phyloP scores from a whole-genome alignment of 2,888 invertebrate genomes.

The Sericinus montela region DNA sequence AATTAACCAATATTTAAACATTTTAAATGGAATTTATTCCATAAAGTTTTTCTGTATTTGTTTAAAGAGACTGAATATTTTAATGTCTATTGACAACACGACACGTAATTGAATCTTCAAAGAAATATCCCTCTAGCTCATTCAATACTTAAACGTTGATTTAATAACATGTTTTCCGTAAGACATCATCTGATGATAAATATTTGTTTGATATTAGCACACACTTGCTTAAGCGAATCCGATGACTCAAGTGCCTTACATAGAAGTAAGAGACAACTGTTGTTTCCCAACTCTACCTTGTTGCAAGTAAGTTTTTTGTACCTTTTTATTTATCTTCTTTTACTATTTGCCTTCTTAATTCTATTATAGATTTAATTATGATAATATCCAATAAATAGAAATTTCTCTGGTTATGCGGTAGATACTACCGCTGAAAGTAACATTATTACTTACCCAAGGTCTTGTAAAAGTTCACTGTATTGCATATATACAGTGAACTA shows the following conservation, averaged over 20 bases:
- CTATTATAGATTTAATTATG: too few relatives aligned
- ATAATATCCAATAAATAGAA: too few relatives aligned
- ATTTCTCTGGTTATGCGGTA: too few relatives aligned
- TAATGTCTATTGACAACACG: conserved; percentile 5
- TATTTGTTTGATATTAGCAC: neutral
- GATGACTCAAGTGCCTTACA: conserved; percentile 32
- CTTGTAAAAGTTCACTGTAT: too few relatives aligned
- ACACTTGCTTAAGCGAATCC: conserved; percentile 28
- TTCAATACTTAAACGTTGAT: conserved; percentile 19
- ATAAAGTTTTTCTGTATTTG: too few relatives aligned
- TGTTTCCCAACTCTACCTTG: conserved; percentile 55
- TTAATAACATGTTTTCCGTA: conserved; percentile 21
- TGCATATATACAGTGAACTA: too few relatives aligned
- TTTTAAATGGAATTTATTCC: too few relatives aligned
- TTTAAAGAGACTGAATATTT: neutral
- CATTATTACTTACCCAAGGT: too few relatives aligned
- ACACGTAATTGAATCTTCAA: conserved; percentile 20
- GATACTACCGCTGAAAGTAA: too few relatives aligned
- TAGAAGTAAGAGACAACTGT: conserved; percentile 47
- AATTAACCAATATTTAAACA: too few relatives aligned
- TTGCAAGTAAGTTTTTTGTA: conserved; percentile 42
- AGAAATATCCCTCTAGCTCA: conserved; percentile 16
- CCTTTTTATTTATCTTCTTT: too few relatives aligned
- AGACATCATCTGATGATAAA: neutral
- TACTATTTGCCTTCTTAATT: too few relatives aligned